Evolutionary conservation across 64 coral and sea anemone species (phyloP), one percentile per base, ranked within the genome.

Genomic region (Actinia equina): DNA sequence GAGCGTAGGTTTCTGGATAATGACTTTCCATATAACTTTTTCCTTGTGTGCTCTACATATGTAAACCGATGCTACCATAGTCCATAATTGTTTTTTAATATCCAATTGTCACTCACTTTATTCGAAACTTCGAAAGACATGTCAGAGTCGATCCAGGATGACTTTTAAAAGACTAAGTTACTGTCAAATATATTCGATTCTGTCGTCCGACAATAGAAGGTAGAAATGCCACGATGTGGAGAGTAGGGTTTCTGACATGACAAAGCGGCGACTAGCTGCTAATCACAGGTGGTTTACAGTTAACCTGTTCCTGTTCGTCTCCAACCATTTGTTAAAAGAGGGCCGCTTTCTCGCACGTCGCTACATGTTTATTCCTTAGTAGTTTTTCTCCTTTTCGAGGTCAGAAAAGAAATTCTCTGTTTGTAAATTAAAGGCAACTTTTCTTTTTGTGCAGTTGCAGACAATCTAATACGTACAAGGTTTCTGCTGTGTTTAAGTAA

Each of bases 81-180:
- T 14, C 20, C 25, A 74, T 74, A 74, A 74, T 74, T 74, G 69
- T 74, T 74, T 74, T 74, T 74, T 30, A 15, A 74, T 57, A 65
- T 74, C 2, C 25, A 41, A 74, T 30, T 74, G 69, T 74, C 69
- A 74, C 69, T 74, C 69, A 26, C 26, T 30, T 26, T 74, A 65
- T 74, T 69, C 63, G 10, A 26, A 30, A 41, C n/a, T 12, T 41
- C 12, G n/a, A 11, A 65, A 65, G 22, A 22, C 62, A 22, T 9
- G 18, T 22, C 69, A 74, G 11, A 30, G 13, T 74, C 69, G 1
- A 10, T 74, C 11, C 10, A 41, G 15, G 25, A 27, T 5, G 69
- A 74, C 69, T 74, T 74, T 41, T 74, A 41, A 74, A 74, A 74
- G 69, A 74, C 69, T 20, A 69, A 69, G 22, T 69, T 69, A 69